Base-by-base conservation (phyloP, 1,140 invertebrate species). In the Pseudomyrmex gracilis region DNA sequence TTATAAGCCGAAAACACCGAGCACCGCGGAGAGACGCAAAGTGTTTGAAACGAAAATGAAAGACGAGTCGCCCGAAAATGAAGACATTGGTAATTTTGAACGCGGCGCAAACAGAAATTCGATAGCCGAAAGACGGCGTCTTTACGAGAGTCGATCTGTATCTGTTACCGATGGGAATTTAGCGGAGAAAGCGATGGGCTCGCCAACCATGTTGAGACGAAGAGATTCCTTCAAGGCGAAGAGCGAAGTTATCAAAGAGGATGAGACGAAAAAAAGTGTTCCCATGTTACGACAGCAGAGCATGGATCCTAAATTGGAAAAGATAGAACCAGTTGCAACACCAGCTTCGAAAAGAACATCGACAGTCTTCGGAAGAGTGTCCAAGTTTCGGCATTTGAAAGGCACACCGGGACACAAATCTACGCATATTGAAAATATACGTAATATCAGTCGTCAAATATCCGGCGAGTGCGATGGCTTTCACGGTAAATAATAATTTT, bases 401-500 rank as follows among this genome's bases (percentile, higher is more conserved):
- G 98, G 98, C 47, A 98, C 97, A 7, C 96, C 98, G 1, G 96
- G 97, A 8, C 98, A 98, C 93, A 98, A 98, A 94, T 98, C 97
- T 17, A 97, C 96, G 0, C 98, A 99, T 89, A 97, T 99, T 86
- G 98, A 99, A 91, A 99, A 99, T 92, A 96, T 99, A 67, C 96
- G 97, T 64, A 98, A 98, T 91, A 95, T 99, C 8, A 98, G 97
- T 93, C 96, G 97, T 60, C 98, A 98, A 91, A 97, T 99, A 89
- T 97, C 98, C 4, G 98, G 98, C 43, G 98, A 99, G 93, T 98
- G 98, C 93, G 98, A 99, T 94, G 97, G 98, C 60, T 98, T 99
- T 92, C 97, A 98, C 92, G 97, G 97, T 97, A 94, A 95, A 34
- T 34, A 84, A 84, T 86, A 34, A 49, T 78, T 15, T 22, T 61